Evolutionary conservation across 2,888 invertebrate species (phyloP).

Genomic region (Himalopsyche japonica): DNA sequence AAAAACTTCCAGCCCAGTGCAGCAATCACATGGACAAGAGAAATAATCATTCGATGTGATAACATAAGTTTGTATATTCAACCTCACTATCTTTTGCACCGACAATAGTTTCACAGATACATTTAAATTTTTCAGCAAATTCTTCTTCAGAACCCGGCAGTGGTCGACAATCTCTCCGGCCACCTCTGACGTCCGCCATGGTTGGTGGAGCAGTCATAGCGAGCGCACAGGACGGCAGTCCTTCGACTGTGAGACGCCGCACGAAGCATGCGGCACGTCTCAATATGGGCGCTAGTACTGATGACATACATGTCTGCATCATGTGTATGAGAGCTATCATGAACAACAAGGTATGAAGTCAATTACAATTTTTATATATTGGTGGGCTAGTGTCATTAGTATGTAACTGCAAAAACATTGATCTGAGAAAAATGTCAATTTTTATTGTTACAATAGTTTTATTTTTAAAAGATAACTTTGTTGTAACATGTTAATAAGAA

Average conservation of each 20-base stretch:
- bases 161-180: neutral
- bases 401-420: no score
- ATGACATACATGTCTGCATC: constrained; percentile 99
- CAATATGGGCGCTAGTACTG: constrained; percentile 94
- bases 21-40: no score
- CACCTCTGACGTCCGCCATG: constrained; percentile 36
- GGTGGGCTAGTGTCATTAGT: no score
- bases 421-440: no score
- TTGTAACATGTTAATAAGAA: no score
- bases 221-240: constrained; percentile 47
- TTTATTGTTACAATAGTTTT: no score
- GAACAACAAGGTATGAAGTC: constrained; percentile 86
- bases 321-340: constrained; percentile 99
- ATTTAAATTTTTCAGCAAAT: constrained; percentile 11
- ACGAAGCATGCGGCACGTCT: constrained; percentile 84
- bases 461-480: no score
- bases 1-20: no score
- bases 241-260: constrained; percentile 61
- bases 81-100: no score
- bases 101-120: no score
- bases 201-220: constrained; percentile 45
- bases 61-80: no score
- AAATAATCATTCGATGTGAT: no score
- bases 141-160: constrained; percentile 20
- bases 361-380: neutral